Conservation (phyloP, 2,888 invertebrate genomes). For the Scaptomyza cyrtandrae region DNA sequence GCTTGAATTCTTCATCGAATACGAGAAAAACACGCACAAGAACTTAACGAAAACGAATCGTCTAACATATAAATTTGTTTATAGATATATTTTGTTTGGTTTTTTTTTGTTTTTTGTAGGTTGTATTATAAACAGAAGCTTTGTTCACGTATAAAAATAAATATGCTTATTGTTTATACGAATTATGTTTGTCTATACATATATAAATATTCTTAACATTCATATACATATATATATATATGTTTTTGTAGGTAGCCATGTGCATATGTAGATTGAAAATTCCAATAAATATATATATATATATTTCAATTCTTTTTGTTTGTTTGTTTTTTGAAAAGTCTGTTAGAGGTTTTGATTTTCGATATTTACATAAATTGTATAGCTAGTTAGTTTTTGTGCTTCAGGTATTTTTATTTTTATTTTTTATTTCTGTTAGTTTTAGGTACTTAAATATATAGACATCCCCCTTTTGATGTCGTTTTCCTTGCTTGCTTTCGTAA, state of each 20-base stretch:
- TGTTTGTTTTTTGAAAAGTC: constrained; percentile 52
- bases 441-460: constrained; percentile 76
- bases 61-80: constrained; percentile 51
- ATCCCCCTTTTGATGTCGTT: constrained; percentile 36
- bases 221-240: constrained; percentile 28
- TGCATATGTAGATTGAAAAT: constrained; percentile 61
- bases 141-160: constrained; percentile 74
- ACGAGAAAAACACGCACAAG: constrained; percentile 63
- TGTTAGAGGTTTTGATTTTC: constrained; percentile 58
- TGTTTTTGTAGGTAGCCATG: constrained; percentile 65
- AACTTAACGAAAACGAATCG: constrained; percentile 58
- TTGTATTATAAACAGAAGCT: constrained; percentile 19
- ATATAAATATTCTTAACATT: constrained; percentile 44
- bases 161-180: constrained; percentile 61
- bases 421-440: constrained; percentile 38
- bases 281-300: constrained; percentile 42
- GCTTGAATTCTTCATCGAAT: constrained; percentile 71
- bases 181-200: constrained; percentile 14
- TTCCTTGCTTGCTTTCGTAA: constrained; percentile 15
- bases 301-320: constrained; percentile 13
- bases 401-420: constrained; percentile 43
- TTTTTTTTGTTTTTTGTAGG: constrained; percentile 2
- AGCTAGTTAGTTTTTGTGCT: constrained; percentile 35
- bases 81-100: constrained; percentile 23
- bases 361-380: constrained; percentile 63